Evolutionary conservation across 2,888 invertebrate species (phyloP).

Genomic region (Glyphotaelius pellucidus): DNA sequence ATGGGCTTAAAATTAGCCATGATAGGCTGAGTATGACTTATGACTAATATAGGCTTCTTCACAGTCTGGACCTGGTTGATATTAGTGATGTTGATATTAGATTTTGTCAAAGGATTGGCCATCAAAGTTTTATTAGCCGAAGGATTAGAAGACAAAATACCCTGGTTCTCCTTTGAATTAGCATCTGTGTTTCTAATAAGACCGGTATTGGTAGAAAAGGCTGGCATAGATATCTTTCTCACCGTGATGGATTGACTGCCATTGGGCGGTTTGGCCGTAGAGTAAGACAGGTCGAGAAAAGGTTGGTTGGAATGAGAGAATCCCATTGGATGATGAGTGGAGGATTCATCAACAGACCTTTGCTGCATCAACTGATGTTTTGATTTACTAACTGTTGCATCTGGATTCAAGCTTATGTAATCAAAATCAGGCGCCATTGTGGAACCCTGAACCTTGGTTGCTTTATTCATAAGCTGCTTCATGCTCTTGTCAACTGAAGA

Average conservation of each 20-base stretch:
- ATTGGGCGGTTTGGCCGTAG: constrained; percentile 59
- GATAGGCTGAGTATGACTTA: constrained; percentile 67
- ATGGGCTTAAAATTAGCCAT: constrained; percentile 68
- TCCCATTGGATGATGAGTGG: constrained; percentile 3
- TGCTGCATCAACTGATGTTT: constrained; percentile 38
- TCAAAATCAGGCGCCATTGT: constrained; percentile 47
- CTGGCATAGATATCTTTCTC: constrained; percentile 56
- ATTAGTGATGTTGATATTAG: constrained; percentile 58
- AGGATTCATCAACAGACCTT: constrained; percentile 55
- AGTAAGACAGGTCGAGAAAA: constrained; percentile 23
- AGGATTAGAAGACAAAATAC: constrained; percentile 72
- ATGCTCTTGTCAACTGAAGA: constrained; percentile 60
- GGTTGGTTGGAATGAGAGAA: constrained; percentile 2
- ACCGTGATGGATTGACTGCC: constrained; percentile 52
- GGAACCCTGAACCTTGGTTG: constrained; percentile 59
- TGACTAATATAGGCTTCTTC: constrained; percentile 66
- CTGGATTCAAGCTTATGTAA: constrained; percentile 63
- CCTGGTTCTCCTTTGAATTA: constrained; percentile 65
- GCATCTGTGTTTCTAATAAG: constrained; percentile 62
- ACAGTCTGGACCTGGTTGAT: constrained; percentile 60
- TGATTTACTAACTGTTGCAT: constrained; percentile 47
- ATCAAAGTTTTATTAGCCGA: constrained; percentile 73
- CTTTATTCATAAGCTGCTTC: constrained; percentile 65
- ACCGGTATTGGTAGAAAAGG: constrained; percentile 46
- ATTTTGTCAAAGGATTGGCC: constrained; percentile 59